A percentile compares a stretch with the other conserved stretches of the same genome.
phyloP scores from a whole-genome alignment of 2,113 vertebrate species.

The Tyrannus savana region DNA sequence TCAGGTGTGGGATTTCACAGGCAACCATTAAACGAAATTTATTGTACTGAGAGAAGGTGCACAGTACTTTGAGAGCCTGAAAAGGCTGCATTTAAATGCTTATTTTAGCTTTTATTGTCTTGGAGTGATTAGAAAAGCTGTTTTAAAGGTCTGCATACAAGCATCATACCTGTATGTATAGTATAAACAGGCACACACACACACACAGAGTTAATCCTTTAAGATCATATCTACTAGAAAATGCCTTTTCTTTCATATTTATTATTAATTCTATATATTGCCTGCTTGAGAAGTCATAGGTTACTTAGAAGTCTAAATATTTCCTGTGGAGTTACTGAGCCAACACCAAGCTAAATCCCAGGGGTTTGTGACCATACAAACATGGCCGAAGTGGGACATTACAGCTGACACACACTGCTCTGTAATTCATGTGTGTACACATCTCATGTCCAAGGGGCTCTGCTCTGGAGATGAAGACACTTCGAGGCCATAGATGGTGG shows the following conservation, averaged over 20 bases:
- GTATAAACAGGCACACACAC: not conserved
- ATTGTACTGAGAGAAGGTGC: not conserved
- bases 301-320: not conserved
- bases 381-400: not conserved
- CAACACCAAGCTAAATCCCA: not conserved
- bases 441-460: not conserved
- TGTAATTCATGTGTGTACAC: not conserved
- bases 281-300: not conserved
- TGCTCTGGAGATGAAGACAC: not conserved
- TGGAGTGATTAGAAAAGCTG: not conserved
- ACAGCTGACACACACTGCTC: not conserved
- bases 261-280: not conserved
- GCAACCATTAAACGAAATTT: not conserved
- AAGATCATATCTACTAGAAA: not conserved
- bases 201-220: not conserved
- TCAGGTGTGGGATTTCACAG: not conserved
- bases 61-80: not conserved
- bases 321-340: not conserved
- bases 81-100: not conserved
- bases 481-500: not conserved
- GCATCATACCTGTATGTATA: not conserved
- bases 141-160: not conserved
- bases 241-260: not conserved
- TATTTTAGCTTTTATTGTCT: not conserved
- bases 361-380: not conserved